Evolutionary conservation across 2,113 vertebrate species (phyloP).

Genomic region (Nothocercus julius): DNA sequence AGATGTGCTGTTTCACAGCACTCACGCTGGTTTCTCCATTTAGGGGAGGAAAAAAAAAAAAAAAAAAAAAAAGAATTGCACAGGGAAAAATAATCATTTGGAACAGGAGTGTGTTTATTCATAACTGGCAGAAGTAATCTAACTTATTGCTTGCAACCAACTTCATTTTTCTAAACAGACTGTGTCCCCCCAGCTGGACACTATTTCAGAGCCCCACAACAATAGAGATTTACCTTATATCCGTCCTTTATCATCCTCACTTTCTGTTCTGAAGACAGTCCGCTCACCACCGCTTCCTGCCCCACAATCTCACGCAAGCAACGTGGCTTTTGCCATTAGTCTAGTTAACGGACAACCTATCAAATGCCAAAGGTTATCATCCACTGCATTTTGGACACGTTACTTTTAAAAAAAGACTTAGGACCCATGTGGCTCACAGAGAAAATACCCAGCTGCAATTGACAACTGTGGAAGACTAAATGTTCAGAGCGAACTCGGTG

Average conservation of each 20-base stretch:
- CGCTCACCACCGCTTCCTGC: neutral
- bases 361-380: neutral
- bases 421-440: accelerated
- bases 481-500: accelerated
- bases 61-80: neutral
- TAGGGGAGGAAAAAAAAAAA: no score
- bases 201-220: neutral
- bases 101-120: neutral
- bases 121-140: neutral
- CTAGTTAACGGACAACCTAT: neutral
- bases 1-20: accelerated
- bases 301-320: neutral
- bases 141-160: neutral
- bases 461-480: neutral
- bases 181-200: accelerated
- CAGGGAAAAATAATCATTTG: accelerated
- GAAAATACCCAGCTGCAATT: neutral
- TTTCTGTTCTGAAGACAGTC: neutral
- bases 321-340: neutral
- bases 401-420: neutral
- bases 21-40: accelerated
- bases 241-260: neutral
- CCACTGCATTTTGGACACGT: accelerated
- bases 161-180: neutral
- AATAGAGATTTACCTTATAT: neutral